Evolutionary conservation across 2,888 invertebrate species (phyloP).

Genomic region (Dysmachus trigonus): DNA sequence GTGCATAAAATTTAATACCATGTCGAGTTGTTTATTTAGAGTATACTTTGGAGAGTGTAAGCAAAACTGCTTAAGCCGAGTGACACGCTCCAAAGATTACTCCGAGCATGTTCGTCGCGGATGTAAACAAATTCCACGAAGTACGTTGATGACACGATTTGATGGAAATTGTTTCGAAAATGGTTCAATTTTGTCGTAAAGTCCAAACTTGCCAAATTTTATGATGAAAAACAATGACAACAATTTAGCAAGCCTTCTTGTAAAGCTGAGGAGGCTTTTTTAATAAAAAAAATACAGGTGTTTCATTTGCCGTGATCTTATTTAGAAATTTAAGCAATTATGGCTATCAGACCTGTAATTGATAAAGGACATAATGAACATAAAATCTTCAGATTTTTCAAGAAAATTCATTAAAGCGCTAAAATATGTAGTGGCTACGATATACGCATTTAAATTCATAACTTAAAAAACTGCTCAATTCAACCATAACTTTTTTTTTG

Average conservation of each 20-base stretch:
- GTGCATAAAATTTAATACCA: not conserved
- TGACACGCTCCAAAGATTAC: not conserved
- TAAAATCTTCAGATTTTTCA: too few species aligned
- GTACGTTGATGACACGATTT: not conserved
- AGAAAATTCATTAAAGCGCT: too few species aligned
- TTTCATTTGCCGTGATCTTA: too few species aligned
- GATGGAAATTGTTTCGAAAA: not conserved
- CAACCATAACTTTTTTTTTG: too few species aligned
- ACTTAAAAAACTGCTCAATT: too few species aligned
- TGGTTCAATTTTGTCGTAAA: not conserved
- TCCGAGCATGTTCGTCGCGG: not conserved
- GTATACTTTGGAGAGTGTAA: not conserved
- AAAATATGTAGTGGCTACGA: too few species aligned
- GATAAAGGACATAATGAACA: too few species aligned
- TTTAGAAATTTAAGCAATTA: too few species aligned
- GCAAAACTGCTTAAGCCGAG: not conserved
- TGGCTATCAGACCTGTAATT: too few species aligned
- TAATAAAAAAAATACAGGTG: too few species aligned
- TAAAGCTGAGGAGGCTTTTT: not conserved
- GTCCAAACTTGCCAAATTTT: not conserved
- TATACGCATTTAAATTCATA: too few species aligned
- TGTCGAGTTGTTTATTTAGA: not conserved
- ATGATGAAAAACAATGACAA: not conserved
- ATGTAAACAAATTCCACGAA: not conserved
- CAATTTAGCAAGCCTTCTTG: not conserved